Conservation (phyloP, 2,888 invertebrate species). For the Brassicogethes aeneus region DNA sequence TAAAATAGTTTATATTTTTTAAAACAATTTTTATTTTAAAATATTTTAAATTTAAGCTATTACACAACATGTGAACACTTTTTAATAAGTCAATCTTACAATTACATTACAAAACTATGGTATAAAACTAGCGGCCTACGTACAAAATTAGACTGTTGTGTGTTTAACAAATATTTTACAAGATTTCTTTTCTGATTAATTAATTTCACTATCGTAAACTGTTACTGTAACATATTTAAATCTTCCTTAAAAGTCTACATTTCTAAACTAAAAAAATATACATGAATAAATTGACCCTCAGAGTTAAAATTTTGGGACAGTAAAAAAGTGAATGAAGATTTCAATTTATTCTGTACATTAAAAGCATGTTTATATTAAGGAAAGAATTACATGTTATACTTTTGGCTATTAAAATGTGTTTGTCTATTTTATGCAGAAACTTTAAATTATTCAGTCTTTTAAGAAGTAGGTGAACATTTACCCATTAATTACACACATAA, state of each 20-base stretch:
- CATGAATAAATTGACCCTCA: too few relatives aligned
- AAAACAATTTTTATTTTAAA: conserved; percentile 33
- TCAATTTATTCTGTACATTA: background rate
- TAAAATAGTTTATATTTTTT: conserved; percentile 12
- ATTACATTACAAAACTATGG: conserved; percentile 48
- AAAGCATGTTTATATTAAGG: conserved; percentile 19
- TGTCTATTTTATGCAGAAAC: conserved; percentile 15
- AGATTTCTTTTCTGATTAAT: conserved; percentile 17
- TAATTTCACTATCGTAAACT: conserved; percentile 20
- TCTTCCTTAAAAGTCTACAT: background rate
- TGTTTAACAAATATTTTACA: conserved; percentile 36
- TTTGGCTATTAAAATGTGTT: conserved; percentile 10
- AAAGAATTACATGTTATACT: conserved; percentile 13
- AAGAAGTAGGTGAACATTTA: background rate
- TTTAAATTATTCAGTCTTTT: conserved; percentile 1
- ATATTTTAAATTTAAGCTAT: conserved; percentile 32
- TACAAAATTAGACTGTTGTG: conserved; percentile 44
- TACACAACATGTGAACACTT: conserved; percentile 35
- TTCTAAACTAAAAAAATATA: too few relatives aligned
- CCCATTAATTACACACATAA: background rate
- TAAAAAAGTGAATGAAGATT: background rate
- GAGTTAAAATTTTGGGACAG: too few relatives aligned
- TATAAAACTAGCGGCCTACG: conserved; percentile 51
- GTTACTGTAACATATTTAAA: conserved; percentile 22
- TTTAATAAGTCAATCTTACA: conserved; percentile 28